Conservation (phyloP, 2,113 vertebrate species). For the Caranx melampygus region DNA sequence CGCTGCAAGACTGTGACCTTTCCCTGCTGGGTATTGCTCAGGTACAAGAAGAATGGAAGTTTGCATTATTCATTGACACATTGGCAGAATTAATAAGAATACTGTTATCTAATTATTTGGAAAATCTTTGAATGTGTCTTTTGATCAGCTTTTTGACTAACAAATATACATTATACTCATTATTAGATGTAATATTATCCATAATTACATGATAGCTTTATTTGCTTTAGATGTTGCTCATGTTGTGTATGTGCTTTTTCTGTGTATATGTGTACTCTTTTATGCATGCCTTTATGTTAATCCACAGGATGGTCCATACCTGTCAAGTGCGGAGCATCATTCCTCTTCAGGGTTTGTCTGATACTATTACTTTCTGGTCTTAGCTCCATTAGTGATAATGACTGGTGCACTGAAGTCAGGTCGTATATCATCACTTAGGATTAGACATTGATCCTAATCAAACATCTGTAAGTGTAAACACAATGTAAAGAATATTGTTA, state of each 20-base stretch:
- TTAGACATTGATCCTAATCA: no score
- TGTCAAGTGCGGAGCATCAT: constrained; percentile 74
- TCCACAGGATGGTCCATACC: constrained; percentile 76
- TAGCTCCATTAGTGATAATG: not conserved
- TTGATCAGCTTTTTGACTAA: constrained; percentile 39
- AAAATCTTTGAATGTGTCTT: constrained; percentile 14
- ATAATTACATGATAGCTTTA: constrained; percentile 8
- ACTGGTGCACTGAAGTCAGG: not conserved
- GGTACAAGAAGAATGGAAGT: constrained; percentile 78
- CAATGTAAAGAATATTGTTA: no score
- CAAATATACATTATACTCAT: not conserved
- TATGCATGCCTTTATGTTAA: constrained; percentile 55
- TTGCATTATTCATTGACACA: constrained; percentile 39
- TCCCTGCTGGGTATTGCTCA: constrained; percentile 81
- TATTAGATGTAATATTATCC: constrained; percentile 5
- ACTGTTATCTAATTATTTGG: constrained; percentile 34
- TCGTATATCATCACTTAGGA: not conserved
- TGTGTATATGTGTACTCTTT: constrained; percentile 33
- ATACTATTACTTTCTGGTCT: constrained; percentile 25
- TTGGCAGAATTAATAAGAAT: constrained; percentile 19
- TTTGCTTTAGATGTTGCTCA: constrained; percentile 33
- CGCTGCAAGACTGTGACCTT: constrained; percentile 83
- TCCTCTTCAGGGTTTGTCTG: constrained; percentile 80
- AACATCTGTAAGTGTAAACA: no score
- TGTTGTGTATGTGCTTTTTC: constrained; percentile 44